Percentiles rank a stretch among this genome's conserved stretches.
These are phyloP conservation scores for Prorops nasuta DNA, from an alignment of 1,140 invertebrate genomes.

Conservation along the genomic window DNA sequence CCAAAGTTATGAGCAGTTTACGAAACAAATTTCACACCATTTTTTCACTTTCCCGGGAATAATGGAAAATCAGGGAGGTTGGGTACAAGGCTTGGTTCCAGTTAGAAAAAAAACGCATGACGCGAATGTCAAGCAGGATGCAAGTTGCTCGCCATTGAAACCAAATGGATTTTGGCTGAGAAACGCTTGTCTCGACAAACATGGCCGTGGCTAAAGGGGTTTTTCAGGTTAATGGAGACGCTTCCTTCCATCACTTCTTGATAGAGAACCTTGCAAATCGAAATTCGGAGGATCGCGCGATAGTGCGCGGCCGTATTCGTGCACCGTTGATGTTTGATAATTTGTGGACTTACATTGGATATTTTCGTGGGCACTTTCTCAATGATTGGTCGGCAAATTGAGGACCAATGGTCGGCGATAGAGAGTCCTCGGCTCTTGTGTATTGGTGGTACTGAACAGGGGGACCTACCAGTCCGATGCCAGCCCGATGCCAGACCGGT, in stretches of 20 bases:
- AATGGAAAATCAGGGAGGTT: too few species aligned
- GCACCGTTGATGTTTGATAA: slow-evolving; percentile 61
- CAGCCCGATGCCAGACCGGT: slow-evolving; percentile 45
- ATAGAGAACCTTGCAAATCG: slow-evolving; percentile 16
- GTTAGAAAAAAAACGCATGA: background rate
- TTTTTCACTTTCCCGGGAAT: too few species aligned
- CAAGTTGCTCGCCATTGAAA: slow-evolving; percentile 6
- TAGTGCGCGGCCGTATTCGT: slow-evolving; percentile 29
- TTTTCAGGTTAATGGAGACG: slow-evolving; percentile 11
- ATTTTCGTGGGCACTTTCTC: slow-evolving; percentile 67
- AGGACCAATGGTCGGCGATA: slow-evolving; percentile 68
- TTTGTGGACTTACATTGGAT: slow-evolving; percentile 78
- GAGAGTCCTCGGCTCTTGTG: slow-evolving; percentile 57
- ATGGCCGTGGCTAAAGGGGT: slow-evolving; percentile 25
- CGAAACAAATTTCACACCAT: too few species aligned
- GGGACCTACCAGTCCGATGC: slow-evolving; percentile 59
- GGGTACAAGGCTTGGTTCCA: background rate
- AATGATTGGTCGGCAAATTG: slow-evolving; percentile 69
- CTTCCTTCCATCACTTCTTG: too few species aligned
- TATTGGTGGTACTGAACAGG: slow-evolving; percentile 60
- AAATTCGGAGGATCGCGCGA: slow-evolving; percentile 28
- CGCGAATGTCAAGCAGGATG: background rate
- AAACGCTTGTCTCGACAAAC: slow-evolving; percentile 22
- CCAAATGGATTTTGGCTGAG: slow-evolving; percentile 11
- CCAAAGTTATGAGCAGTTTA: too few species aligned